These are phyloP conservation scores for Halichoeres trimaculatus DNA, from an alignment of 2,113 vertebrate genomes.

Conservation along the genomic window DNA sequence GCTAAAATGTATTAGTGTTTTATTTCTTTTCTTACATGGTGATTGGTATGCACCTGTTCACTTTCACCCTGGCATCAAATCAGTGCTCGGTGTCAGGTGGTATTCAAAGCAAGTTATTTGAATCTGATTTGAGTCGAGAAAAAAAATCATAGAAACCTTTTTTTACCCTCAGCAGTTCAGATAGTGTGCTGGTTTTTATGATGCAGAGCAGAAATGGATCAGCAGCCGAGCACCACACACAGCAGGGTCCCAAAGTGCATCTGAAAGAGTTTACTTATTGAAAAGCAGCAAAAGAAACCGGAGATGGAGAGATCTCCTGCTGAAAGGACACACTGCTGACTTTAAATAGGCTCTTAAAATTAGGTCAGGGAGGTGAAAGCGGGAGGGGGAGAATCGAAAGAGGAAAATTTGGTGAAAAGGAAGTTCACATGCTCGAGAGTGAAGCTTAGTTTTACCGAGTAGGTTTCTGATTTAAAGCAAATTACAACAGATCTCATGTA, in stretches of 20 bases:
- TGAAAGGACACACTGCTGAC: background rate
- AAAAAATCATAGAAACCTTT: background rate
- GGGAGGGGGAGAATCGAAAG: background rate
- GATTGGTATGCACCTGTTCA: too few relatives aligned
- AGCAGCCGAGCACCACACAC: too few relatives aligned
- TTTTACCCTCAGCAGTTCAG: background rate
- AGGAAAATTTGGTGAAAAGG: background rate
- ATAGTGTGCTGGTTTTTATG: background rate
- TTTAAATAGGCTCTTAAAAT: background rate
- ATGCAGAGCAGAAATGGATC: conserved; percentile 17
- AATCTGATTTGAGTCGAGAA: too few relatives aligned
- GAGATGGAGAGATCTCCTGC: background rate
- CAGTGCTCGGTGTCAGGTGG: too few relatives aligned
- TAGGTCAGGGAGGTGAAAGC: conserved; percentile 8
- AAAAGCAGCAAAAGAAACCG: background rate
- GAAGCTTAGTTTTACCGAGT: background rate
- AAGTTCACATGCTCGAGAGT: background rate
- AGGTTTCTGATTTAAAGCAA: background rate
- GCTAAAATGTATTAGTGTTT: too few relatives aligned
- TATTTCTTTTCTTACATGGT: too few relatives aligned
- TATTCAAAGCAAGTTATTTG: too few relatives aligned
- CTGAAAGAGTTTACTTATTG: background rate
- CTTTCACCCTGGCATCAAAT: too few relatives aligned
- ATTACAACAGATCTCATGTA: background rate
- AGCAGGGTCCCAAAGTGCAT: background rate